These are phyloP conservation scores for Addax nasomaculatus DNA, from an alignment of 2,113 vertebrate genomes.

Conservation along the genomic window DNA sequence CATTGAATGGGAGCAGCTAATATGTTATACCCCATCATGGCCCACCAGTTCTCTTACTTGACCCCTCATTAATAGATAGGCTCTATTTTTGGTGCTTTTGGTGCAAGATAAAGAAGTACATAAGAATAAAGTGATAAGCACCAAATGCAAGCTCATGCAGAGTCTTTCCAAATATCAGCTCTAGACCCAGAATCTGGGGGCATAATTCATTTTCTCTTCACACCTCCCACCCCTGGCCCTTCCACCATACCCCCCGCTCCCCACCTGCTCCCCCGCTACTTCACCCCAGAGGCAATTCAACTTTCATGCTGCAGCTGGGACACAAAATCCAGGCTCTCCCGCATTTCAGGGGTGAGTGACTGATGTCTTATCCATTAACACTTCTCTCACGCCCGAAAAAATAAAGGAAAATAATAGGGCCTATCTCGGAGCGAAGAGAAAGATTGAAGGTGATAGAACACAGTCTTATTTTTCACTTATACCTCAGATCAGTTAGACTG, in stretches of 20 bases:
- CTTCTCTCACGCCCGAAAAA: background rate
- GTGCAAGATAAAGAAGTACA: background rate
- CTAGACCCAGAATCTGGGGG: background rate
- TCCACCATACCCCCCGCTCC: accelerated
- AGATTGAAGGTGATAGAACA: constrained; percentile 23
- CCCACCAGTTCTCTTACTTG: background rate
- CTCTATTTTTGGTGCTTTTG: background rate
- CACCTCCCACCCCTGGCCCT: background rate
- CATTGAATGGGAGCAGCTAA: no score
- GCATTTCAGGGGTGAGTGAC: background rate
- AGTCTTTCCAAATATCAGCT: background rate
- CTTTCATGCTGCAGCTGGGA: background rate
- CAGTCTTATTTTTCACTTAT: background rate
- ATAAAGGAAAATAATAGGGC: constrained; percentile 33
- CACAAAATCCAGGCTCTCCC: background rate
- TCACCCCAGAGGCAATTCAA: accelerated
- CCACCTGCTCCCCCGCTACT: background rate
- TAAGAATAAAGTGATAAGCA: background rate
- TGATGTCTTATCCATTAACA: background rate
- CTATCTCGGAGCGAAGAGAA: background rate
- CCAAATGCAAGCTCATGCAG: background rate
- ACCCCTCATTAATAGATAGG: background rate
- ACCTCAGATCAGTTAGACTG: background rate
- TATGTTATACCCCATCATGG: accelerated
- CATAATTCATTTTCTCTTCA: background rate